phyloP scores from a whole-genome alignment of 2,888 invertebrate species.

The Acanthosepion esculentum region DNA sequence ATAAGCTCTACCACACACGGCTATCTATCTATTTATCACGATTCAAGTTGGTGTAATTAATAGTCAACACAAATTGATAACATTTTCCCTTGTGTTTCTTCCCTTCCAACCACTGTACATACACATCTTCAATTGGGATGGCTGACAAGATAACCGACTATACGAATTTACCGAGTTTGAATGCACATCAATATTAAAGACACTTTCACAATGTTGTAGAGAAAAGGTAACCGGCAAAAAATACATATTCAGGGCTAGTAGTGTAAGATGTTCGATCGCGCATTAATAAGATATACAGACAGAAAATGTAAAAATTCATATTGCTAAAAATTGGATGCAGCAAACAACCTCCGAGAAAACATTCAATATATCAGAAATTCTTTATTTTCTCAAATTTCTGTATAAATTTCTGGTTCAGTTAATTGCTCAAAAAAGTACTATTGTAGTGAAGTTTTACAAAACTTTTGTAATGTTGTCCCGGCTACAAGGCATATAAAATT shows the following conservation, averaged over 20 bases:
- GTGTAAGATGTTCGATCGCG: background rate
- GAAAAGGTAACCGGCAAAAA: background rate
- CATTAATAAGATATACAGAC: background rate
- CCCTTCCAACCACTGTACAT: background rate
- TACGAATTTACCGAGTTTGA: background rate
- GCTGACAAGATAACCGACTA: background rate
- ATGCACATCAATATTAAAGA: background rate
- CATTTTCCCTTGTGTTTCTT: background rate
- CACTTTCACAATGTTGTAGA: background rate
- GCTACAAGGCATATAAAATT: no score
- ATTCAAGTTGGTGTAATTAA: constrained; percentile 16
- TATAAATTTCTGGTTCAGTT: no score
- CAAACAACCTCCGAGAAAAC: no score
- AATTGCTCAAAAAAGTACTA: no score
- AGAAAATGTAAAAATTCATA: no score
- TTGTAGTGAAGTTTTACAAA: no score
- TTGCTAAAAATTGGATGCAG: no score
- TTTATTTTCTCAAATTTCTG: no score
- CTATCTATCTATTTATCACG: background rate
- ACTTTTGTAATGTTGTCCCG: no score
- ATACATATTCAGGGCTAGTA: background rate
- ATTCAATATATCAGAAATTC: no score
- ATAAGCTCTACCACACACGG: background rate
- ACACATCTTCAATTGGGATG: background rate
- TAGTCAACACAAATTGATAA: background rate